Conservation (phyloP, 2,888 invertebrate species). For the Acrobasis suavella region DNA sequence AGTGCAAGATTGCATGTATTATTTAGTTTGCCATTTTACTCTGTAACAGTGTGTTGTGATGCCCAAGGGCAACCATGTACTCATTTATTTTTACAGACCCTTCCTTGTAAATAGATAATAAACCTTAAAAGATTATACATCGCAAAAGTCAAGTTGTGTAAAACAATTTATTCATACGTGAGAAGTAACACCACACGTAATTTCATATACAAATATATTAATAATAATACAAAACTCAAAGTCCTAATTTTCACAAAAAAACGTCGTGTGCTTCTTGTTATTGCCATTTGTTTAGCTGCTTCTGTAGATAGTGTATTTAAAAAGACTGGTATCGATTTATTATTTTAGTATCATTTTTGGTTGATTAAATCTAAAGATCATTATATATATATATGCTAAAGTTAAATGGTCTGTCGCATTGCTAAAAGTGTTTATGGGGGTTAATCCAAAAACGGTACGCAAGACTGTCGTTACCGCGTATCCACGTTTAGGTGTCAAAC, state of each 20-base stretch:
- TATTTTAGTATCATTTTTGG: background rate
- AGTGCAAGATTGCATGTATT: background rate
- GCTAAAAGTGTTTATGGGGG: no score
- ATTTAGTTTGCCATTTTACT: conserved; percentile 25
- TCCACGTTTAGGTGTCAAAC: no score
- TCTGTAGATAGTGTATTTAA: background rate
- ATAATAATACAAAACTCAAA: no score
- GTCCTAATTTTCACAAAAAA: no score
- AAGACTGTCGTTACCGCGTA: no score
- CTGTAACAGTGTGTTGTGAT: conserved; percentile 34
- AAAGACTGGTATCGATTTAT: background rate
- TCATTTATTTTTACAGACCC: background rate
- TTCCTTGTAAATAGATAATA: background rate
- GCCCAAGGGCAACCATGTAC: conserved; percentile 10
- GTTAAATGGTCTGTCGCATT: no score
- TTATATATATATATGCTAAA: no score
- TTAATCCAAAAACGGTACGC: no score
- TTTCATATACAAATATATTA: no score
- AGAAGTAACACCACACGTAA: no score
- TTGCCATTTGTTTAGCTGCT: conserved; percentile 4
- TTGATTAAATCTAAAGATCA: no score
- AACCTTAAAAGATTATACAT: background rate
- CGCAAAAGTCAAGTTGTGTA: background rate
- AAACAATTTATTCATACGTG: background rate
- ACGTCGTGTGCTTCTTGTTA: background rate